Evolutionary conservation across 2,888 invertebrate species (phyloP).

Genomic region (Aplocera efformata): DNA sequence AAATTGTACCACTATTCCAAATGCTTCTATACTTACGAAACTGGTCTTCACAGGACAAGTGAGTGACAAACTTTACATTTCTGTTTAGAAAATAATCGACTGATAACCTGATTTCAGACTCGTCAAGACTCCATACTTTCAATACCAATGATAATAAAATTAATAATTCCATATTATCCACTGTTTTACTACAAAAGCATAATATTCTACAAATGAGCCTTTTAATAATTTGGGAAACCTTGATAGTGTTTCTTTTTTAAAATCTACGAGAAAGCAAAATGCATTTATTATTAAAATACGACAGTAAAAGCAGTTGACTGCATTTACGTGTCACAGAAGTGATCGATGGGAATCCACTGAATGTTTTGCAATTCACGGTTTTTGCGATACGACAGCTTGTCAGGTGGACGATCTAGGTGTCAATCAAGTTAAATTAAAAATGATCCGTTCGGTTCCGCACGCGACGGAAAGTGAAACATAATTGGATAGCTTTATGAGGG

Average conservation of each 20-base stretch:
- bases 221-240: too few species aligned
- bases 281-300: too few species aligned
- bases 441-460: conserved; percentile 10
- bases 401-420: conserved; percentile 28
- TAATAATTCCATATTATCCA: conserved; percentile 14
- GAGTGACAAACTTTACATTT: conserved; percentile 39
- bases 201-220: too few species aligned
- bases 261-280: too few species aligned
- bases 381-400: conserved; percentile 11
- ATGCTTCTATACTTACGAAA: conserved; percentile 45
- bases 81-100: conserved; percentile 46
- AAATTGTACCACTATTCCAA: too few species aligned
- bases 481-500: conserved; percentile 5
- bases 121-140: conserved; percentile 8
- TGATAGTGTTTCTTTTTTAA: too few species aligned
- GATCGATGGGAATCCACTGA: conserved; percentile 3
- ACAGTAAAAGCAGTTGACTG: background rate
- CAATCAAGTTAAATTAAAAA: conserved; percentile 31
- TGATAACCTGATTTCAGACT: conserved; percentile 27
- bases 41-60: conserved; percentile 44
- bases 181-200: too few species aligned
- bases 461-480: conserved; percentile 13
- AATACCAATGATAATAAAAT: conserved; percentile 4
- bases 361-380: conserved; percentile 9
- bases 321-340: background rate